These are phyloP conservation scores for Adela reaumurella DNA, from an alignment of 2,888 invertebrate genomes.

Conservation along the genomic window DNA sequence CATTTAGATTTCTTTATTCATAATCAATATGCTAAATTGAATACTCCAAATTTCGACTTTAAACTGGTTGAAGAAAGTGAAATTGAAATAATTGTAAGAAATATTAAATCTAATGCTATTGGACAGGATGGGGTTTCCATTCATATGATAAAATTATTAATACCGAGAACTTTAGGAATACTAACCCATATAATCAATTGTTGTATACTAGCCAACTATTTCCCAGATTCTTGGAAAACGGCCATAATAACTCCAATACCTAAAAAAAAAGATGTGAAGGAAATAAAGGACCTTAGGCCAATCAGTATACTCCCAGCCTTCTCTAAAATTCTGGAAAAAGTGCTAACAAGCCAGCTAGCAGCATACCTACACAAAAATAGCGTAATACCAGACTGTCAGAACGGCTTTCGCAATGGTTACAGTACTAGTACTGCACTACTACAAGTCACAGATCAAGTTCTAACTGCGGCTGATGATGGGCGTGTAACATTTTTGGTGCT, in stretches of 20 bases:
- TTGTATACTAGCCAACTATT: conserved; percentile 6
- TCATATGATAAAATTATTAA: conserved; percentile 7
- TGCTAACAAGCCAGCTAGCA: conserved; percentile 11
- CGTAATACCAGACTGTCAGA: conserved; percentile 15
- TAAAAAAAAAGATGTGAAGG: conserved; percentile 10
- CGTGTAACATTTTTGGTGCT: conserved; percentile 12
- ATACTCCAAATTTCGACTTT: conserved; percentile 5
- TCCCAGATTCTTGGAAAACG: conserved; percentile 15
- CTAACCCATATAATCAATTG: not conserved
- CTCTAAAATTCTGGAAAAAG: conserved; percentile 13
- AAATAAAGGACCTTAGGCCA: conserved; percentile 14
- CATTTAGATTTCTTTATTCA: too few species aligned
- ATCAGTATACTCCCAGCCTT: conserved; percentile 13
- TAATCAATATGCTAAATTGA: not conserved
- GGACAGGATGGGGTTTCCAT: conserved; percentile 7
- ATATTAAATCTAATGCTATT: conserved; percentile 7
- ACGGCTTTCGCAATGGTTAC: conserved; percentile 14
- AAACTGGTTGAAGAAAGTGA: not conserved
- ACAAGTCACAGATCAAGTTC: conserved; percentile 15
- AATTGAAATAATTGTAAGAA: conserved; percentile 4
- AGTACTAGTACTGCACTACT: conserved; percentile 17
- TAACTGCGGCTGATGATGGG: conserved; percentile 13
- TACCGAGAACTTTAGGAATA: not conserved
- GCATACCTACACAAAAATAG: conserved; percentile 12
- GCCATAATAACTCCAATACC: conserved; percentile 14